Evolutionary conservation across 1,140 invertebrate genomes (phyloP), one percentile per base, ranked within the genome.

Genomic region (Caerostris extrusa): DNA sequence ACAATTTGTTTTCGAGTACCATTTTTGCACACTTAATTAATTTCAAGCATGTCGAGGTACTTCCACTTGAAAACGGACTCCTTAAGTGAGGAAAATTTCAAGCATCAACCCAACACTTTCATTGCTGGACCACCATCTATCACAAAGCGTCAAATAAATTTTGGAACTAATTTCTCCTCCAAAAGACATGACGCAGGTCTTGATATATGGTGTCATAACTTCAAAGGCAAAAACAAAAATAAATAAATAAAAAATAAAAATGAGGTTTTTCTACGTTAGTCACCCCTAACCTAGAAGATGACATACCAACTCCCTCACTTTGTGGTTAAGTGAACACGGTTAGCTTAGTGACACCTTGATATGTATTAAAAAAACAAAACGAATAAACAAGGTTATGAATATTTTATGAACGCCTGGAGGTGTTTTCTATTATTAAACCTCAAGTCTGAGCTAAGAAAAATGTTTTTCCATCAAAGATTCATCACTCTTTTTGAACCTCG

Each of bases 331-430:
- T 87, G 57, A 87, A 64, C 58, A 87, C 58, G 6, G 85, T 58
- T 50, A 64, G 12, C 60, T 34, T 10, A 87, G 85, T 87, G 85
- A 87, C 85, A 87, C 60, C 50, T 87, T 60, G 60, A 87, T 3
- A 87, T 53, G 85, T 64, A 87, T 87, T 87, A 87, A 87, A 58
- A 56, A 83, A 87, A 64, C 14, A 87, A 64, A 57, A 87, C 85
- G 50, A 77, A 19, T 57, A 87, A 87, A 87, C 85, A 87, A 87
- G 60, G 85, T 87, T 87, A 87, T 87, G 85, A 87, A 87, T 87
- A 87, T 87, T 87, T 87, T 87, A 87, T 87, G 60, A 87, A 64
- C 57, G 60, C 60, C 34, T 34, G 53, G 60, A 19, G 57, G 58
- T 61, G 82, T 58, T 83, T 58, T 83, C 82, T 83, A n/a, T 83